A percentile compares a stretch with the other conserved stretches of the same genome.
phyloP scores from a whole-genome alignment of 2,888 invertebrate species.

The Rhopalosiphum nymphaeae region DNA sequence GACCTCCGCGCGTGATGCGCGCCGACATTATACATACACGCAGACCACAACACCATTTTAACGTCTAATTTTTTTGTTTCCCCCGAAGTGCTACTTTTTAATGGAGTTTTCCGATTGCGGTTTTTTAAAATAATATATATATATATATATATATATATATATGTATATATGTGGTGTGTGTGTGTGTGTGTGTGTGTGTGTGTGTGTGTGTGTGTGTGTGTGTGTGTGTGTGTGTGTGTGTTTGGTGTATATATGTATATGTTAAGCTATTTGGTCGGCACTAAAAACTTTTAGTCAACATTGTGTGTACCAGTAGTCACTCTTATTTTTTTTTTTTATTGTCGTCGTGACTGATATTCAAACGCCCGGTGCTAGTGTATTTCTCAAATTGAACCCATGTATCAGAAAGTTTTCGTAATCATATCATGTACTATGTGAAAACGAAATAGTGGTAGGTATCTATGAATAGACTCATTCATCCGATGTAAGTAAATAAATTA shows the following conservation, averaged over 20 bases:
- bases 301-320: not conserved
- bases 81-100: conserved; percentile 35
- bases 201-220: not conserved
- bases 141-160: not conserved
- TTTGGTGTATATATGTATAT: not conserved
- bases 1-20: not conserved
- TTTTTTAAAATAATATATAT: not conserved
- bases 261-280: conserved; percentile 26
- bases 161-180: no score
- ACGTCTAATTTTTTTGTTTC: conserved; percentile 1
- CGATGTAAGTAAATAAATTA: not conserved
- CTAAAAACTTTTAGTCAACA: conserved; percentile 26
- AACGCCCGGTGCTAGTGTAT: not conserved
- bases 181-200: not conserved
- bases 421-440: not conserved
- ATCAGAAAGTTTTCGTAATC: not conserved
- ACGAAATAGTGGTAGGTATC: not conserved
- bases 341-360: not conserved
- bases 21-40: not conserved
- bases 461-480: not conserved
- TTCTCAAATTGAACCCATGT: not conserved
- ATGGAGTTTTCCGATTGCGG: conserved; percentile 38
- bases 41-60: conserved; percentile 9
- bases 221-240: not conserved
- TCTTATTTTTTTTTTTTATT: not conserved